These are phyloP conservation scores for Myrmecobius fasciatus DNA, from an alignment of 2,113 vertebrate species.

Conservation along the genomic window DNA sequence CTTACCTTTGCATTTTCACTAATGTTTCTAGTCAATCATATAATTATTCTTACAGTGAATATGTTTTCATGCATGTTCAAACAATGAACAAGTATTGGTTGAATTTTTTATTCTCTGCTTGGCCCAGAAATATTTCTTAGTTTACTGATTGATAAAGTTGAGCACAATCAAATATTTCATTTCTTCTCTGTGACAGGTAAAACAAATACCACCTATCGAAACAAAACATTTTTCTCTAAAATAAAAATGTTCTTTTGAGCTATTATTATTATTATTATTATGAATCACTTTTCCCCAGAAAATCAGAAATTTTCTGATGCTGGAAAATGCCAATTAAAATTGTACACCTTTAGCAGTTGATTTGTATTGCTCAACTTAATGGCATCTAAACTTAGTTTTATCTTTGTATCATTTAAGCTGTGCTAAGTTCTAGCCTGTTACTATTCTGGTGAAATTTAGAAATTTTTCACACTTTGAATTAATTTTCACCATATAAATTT, in stretches of 20 bases:
- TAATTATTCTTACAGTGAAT: background rate
- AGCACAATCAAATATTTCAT: constrained; percentile 18
- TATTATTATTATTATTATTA: background rate
- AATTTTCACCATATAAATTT: background rate
- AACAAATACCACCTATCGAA: background rate
- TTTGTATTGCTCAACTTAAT: background rate
- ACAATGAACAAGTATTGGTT: background rate
- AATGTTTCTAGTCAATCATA: constrained; percentile 2
- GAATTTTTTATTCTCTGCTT: background rate
- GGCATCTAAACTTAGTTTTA: background rate
- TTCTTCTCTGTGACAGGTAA: background rate
- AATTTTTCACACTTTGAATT: background rate
- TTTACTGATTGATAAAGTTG: background rate
- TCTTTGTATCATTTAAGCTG: background rate
- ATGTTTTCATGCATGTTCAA: background rate
- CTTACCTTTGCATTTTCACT: constrained; percentile 36
- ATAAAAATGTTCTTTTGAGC: background rate
- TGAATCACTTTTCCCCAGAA: background rate
- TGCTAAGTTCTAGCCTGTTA: background rate
- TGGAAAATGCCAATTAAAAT: constrained; percentile 9
- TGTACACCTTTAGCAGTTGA: background rate
- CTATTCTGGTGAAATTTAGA: background rate
- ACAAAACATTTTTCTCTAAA: background rate
- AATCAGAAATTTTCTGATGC: background rate
- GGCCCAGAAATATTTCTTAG: background rate